Base-by-base conservation (phyloP, 2,113 vertebrate species). In the Toxotes jaculatrix region DNA sequence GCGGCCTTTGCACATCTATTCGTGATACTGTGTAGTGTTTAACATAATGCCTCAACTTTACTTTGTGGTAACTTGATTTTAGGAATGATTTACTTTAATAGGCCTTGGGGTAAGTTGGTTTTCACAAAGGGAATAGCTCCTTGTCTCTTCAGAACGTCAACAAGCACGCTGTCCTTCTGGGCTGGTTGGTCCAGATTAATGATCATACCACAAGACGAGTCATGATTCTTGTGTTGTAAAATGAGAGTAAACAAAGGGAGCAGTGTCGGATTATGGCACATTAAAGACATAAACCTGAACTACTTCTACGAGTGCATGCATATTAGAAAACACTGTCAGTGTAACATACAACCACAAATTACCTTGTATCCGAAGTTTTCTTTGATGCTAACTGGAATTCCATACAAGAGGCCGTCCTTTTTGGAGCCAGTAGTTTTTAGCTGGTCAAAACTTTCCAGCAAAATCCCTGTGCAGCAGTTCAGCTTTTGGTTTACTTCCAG, bases 51-150 rank as follows among this genome's bases (percentile, higher is more conserved):
- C 6, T 3, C 36, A 47, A 10, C 14, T 40, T 31, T 1, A 34
- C 5, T 43, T 3, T n/a, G 5, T 9, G 0, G 51, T n/a, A 42
- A 40, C 9, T 40, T 7, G 6, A 31, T 40, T 43, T 40, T 43
- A 4, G 38, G 13, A 75, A 67, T 36, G 0, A 67, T 43, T 89
- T 92, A 99, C 98, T 82, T 98, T 43, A 97, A 56, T 59, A 98
- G 92, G 70, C 94, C 95, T 90, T 98, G 97, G 2, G 97, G 96
- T 38, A 99, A 6, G 8, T 99, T 98, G 88, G 98, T 99, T 91
- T 97, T 97, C 83, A 97, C 96, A 59, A 99, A 99, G 0, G 98
- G 97, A 89, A 99, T 92, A 0, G 98, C 98, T 0, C 98, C 98
- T 88, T 97, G 97, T 80, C 89, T 95, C 95, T 95, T 98, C 83